phyloP scores from a whole-genome alignment of 2,113 vertebrate species.

The Anguilla rostrata region DNA sequence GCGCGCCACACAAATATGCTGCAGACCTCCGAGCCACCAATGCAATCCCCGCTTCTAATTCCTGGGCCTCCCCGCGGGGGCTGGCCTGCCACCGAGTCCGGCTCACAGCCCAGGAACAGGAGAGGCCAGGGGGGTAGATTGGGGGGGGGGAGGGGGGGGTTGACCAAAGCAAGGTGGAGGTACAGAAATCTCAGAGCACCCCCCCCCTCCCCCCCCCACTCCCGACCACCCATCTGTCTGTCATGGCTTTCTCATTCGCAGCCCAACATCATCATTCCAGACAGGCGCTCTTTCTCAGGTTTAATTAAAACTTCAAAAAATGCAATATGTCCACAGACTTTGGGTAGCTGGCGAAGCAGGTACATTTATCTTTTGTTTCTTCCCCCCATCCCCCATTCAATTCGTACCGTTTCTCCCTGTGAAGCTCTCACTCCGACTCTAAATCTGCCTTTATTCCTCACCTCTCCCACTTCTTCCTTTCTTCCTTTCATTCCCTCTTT shows the following conservation, averaged over 20 bases:
- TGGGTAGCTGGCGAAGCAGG: slow-evolving; percentile 54
- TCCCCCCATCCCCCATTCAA: slow-evolving; percentile 49
- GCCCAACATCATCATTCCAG: slow-evolving; percentile 61
- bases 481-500: background rate
- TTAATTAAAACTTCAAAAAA: slow-evolving; percentile 66
- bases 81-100: slow-evolving; percentile 10
- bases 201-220: slow-evolving; percentile 42
- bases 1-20: background rate
- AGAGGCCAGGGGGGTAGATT: background rate
- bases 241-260: slow-evolving; percentile 60
- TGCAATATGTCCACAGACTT: slow-evolving; percentile 58
- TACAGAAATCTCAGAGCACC: slow-evolving; percentile 44
- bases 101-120: background rate
- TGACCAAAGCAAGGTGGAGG: slow-evolving; percentile 45
- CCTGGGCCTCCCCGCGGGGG: slow-evolving; percentile 24
- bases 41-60: slow-evolving; percentile 45
- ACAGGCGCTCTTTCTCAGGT: slow-evolving; percentile 50
- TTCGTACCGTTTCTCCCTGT: slow-evolving; percentile 28
- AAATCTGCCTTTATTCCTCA: slow-evolving; percentile 42
- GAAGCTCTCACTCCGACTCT: slow-evolving; percentile 33
- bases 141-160: slow-evolving; percentile 21
- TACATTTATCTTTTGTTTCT: slow-evolving; percentile 38
- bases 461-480: slow-evolving; percentile 34
- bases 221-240: slow-evolving; percentile 55
- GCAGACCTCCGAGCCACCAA: slow-evolving; percentile 32